Percentiles rank a stretch among this genome's conserved stretches.
phyloP scores from a whole-genome alignment of 2,797 vertebrate species.

The Sylvilagus floridanus region DNA sequence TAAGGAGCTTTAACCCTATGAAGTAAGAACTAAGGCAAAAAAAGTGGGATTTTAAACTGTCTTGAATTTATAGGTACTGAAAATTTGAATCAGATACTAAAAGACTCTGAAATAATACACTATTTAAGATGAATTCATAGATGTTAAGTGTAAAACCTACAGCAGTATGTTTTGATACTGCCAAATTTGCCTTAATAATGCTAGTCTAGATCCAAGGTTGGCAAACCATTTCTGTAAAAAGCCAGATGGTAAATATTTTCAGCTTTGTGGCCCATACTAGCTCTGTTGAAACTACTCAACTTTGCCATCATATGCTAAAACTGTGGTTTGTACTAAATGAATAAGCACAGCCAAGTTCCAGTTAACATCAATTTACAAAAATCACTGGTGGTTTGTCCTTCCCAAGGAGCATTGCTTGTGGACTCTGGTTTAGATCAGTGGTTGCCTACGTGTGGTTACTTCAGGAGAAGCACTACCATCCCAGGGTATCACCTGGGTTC shows the following conservation, averaged over 20 bases:
- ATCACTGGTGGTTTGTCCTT: too few species aligned
- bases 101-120: background rate
- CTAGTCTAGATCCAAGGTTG: background rate
- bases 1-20: background rate
- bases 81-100: background rate
- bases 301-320: background rate
- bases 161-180: background rate
- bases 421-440: background rate
- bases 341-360: background rate
- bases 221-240: background rate
- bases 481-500: background rate
- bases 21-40: background rate
- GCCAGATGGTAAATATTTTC: background rate
- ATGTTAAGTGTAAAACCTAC: background rate
- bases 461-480: background rate
- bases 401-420: background rate
- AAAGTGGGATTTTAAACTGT: slow-evolving; percentile 11
- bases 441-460: background rate
- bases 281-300: background rate
- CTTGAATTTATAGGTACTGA: slow-evolving; percentile 7
- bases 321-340: background rate
- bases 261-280: background rate
- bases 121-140: background rate
- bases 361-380: background rate
- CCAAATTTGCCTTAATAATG: background rate